Evolutionary conservation across 2,113 vertebrate species (phyloP).

Genomic region (Nanger granti): DNA sequence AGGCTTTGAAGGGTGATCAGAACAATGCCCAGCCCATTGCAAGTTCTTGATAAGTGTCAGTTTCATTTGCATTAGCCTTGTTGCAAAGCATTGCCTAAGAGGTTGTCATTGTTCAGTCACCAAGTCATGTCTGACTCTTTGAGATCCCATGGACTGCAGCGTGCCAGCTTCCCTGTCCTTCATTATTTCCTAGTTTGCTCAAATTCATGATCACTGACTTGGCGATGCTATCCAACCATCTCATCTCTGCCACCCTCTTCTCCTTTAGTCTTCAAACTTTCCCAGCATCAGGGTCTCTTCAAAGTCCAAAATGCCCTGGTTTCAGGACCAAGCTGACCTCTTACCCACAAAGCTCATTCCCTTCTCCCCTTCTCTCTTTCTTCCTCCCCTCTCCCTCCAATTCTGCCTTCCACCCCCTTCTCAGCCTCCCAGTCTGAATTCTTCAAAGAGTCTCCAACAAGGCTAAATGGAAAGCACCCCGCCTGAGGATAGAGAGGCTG

Average conservation of each 20-base stretch:
- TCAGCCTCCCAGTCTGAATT: neutral
- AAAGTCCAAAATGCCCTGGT: neutral
- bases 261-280: neutral
- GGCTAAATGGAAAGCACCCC: slow-evolving; percentile 43
- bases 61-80: neutral
- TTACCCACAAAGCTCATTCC: slow-evolving; percentile 16
- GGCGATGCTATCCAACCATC: neutral
- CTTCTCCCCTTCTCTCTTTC: neutral
- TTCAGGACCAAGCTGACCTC: neutral
- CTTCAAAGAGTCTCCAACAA: slow-evolving; percentile 47
- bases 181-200: neutral
- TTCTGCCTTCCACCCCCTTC: neutral
- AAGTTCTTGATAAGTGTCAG: neutral
- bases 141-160: neutral
- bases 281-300: neutral
- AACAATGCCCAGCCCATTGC: neutral
- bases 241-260: neutral
- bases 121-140: neutral
- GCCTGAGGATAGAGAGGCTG: slow-evolving; percentile 27
- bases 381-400: neutral
- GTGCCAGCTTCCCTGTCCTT: neutral
- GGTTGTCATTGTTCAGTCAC: neutral
- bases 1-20: neutral
- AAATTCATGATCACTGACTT: neutral
- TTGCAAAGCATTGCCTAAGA: neutral